These are phyloP conservation scores for Pipistrellus nathusii DNA, from an alignment of 2,797 vertebrate genomes.

Conservation along the genomic window DNA sequence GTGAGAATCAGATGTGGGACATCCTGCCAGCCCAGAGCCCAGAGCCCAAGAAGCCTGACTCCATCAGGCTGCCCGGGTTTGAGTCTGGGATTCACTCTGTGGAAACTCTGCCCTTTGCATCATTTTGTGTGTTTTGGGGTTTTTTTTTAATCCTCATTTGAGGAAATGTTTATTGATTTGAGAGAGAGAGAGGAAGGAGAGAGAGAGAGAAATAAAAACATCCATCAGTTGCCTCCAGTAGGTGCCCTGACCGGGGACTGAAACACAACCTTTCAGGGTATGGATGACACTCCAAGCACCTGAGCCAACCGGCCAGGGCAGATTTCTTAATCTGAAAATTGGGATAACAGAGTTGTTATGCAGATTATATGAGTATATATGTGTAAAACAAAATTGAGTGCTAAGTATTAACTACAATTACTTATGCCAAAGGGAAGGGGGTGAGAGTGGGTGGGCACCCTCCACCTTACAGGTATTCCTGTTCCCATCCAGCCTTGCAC, in stretches of 20 bases:
- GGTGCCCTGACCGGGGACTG: background rate
- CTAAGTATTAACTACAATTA: background rate
- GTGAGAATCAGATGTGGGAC: fast-evolving
- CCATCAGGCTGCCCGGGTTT: background rate
- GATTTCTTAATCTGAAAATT: background rate
- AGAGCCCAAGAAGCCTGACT: fast-evolving
- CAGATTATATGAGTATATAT: background rate
- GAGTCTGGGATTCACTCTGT: background rate
- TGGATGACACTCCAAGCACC: background rate
- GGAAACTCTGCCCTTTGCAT: background rate
- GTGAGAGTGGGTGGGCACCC: no score
- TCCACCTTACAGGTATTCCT: background rate
- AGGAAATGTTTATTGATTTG: background rate
- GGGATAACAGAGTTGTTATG: background rate
- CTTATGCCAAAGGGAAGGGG: fast-evolving
- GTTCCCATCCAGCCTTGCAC: background rate
- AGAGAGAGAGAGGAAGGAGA: background rate
- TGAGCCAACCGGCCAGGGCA: background rate
- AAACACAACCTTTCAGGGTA: background rate
- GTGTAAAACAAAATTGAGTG: background rate
- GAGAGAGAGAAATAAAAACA: background rate
- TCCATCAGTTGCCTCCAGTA: background rate
- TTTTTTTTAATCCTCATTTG: background rate
- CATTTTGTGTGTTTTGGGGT: background rate
- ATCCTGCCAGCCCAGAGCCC: fast-evolving